These are phyloP conservation scores for Oppia nitens DNA, from an alignment of 1,140 invertebrate genomes.

Conservation along the genomic window DNA sequence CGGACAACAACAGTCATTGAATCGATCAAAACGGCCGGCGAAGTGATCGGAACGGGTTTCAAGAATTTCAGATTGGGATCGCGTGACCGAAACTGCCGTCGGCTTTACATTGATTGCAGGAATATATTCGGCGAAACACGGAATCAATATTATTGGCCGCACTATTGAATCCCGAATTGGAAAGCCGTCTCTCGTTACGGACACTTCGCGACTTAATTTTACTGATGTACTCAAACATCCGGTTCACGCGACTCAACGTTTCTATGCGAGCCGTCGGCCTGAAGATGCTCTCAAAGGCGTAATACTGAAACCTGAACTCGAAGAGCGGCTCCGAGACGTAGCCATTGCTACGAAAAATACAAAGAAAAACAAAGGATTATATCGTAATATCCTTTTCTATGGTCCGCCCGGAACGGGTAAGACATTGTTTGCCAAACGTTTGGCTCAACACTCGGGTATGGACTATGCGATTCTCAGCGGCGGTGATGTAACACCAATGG, in stretches of 20 bases:
- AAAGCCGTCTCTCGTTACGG: slow-evolving; percentile 76
- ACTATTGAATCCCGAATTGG: slow-evolving; percentile 83
- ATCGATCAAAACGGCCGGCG: slow-evolving; percentile 84
- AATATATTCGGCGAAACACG: slow-evolving; percentile 83
- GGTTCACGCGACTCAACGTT: slow-evolving; percentile 47
- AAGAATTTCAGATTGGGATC: slow-evolving; percentile 83
- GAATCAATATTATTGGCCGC: slow-evolving; percentile 63
- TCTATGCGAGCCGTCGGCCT: slow-evolving; percentile 40
- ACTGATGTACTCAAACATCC: slow-evolving; percentile 76
- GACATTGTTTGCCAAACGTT: slow-evolving; percentile 81
- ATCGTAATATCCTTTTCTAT: slow-evolving; percentile 92
- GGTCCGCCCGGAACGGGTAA: slow-evolving; percentile 97
- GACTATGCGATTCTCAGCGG: slow-evolving; percentile 97
- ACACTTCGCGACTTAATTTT: slow-evolving; percentile 83
- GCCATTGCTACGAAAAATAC: slow-evolving; percentile 97
- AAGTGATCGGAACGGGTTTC: slow-evolving; percentile 71
- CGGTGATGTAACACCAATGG: slow-evolving; percentile 92
- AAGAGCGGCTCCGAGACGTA: slow-evolving; percentile 76
- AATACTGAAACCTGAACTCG: slow-evolving; percentile 67
- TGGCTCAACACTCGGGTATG: slow-evolving; percentile 84
- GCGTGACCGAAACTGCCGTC: slow-evolving; percentile 71
- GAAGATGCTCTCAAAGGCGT: slow-evolving; percentile 81
- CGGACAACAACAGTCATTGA: slow-evolving; percentile 82
- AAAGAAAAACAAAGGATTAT: slow-evolving; percentile 77
- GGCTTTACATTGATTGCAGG: slow-evolving; percentile 81